Conservation (phyloP, 2,888 invertebrate species). For the Andrena chrysosceles region DNA sequence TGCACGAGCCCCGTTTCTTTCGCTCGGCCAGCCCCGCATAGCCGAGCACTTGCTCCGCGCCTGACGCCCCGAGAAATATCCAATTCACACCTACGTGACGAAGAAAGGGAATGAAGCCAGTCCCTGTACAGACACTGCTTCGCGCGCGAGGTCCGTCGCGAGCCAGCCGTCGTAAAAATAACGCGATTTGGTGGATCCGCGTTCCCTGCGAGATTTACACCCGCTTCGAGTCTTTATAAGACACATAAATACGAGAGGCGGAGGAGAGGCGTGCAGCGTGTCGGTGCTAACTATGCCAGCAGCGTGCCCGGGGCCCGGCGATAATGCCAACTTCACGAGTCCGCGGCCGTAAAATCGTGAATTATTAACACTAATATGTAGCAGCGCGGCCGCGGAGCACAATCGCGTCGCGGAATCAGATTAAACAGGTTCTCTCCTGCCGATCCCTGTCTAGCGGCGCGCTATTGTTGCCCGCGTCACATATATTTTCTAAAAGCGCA, state of each 20-base stretch:
- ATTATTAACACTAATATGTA: conserved; percentile 78
- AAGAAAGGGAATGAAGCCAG: conserved; percentile 1
- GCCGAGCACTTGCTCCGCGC: conserved; percentile 53
- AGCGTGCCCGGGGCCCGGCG: conserved; percentile 64
- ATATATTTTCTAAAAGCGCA: conserved; percentile 16
- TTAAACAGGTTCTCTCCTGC: conserved; percentile 48
- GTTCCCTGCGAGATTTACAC: conserved; percentile 57
- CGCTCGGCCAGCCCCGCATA: conserved; percentile 16
- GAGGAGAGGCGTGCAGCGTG: conserved; percentile 51
- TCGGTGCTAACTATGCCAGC: conserved; percentile 59
- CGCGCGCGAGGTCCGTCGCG: not conserved
- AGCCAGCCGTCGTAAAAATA: conserved; percentile 29
- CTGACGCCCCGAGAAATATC: conserved; percentile 34
- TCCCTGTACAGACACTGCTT: not conserved
- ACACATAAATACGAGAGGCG: conserved; percentile 39
- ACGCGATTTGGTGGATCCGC: conserved; percentile 51
- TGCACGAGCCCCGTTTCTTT: conserved; percentile 56
- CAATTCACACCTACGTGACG: conserved; percentile 62
- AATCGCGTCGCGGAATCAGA: conserved; percentile 67
- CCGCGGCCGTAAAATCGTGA: conserved; percentile 77
- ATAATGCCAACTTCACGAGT: conserved; percentile 76
- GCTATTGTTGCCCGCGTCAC: conserved; percentile 45
- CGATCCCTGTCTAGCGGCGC: conserved; percentile 25
- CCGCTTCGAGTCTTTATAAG: conserved; percentile 37
- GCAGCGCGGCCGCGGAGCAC: conserved; percentile 68